These are phyloP conservation scores for Leptoteleia sp. DNA, from an alignment of 1,140 invertebrate genomes.

Conservation along the genomic window DNA sequence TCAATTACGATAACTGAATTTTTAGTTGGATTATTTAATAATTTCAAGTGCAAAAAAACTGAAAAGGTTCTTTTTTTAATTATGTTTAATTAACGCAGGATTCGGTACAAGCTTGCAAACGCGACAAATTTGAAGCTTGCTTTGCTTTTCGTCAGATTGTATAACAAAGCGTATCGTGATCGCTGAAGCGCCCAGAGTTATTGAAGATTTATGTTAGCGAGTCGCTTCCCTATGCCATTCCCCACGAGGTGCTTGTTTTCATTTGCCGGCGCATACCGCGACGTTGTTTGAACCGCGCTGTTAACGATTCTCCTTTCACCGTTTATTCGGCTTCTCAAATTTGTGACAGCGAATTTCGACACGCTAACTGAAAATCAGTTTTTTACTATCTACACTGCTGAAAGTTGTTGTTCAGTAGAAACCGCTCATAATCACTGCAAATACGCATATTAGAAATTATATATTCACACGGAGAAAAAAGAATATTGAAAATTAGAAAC, in stretches of 20 bases:
- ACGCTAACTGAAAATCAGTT: slow-evolving; percentile 14
- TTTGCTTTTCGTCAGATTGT: slow-evolving; percentile 30
- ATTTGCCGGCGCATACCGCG: slow-evolving; percentile 24
- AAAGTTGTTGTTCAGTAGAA: too few species aligned
- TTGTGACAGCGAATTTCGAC: slow-evolving; percentile 29
- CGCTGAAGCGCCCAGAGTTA: slow-evolving; percentile 27
- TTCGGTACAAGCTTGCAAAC: too few species aligned
- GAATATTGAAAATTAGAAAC: too few species aligned
- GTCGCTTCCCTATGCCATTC: slow-evolving; percentile 35
- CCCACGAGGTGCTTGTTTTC: slow-evolving; percentile 25
- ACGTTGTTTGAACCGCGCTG: slow-evolving; percentile 19
- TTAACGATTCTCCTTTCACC: slow-evolving; percentile 51
- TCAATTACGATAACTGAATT: too few species aligned
- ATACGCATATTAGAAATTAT: too few species aligned
- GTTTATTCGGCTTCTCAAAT: slow-evolving; percentile 30
- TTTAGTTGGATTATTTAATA: too few species aligned
- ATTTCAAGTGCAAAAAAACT: too few species aligned
- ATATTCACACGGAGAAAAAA: too few species aligned
- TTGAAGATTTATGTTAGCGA: slow-evolving; percentile 45
- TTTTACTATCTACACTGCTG: too few species aligned
- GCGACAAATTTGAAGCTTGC: background rate
- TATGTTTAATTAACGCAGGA: too few species aligned
- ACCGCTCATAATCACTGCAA: too few species aligned
- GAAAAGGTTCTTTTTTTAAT: too few species aligned
- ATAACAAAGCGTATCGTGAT: slow-evolving; percentile 25